phyloP scores from a whole-genome alignment of 2,113 vertebrate genomes.

The Onychostoma macrolepis region DNA sequence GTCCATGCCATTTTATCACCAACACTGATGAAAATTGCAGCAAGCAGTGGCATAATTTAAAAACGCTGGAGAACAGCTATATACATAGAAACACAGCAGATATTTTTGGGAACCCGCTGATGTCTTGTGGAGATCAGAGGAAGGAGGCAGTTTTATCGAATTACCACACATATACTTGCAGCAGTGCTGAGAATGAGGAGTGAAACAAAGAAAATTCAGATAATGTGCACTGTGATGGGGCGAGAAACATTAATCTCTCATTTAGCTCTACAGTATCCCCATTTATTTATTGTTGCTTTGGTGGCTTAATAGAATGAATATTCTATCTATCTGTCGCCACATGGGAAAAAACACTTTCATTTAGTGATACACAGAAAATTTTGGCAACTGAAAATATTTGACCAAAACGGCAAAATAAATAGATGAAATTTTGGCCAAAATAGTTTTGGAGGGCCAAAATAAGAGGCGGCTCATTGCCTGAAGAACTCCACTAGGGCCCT shows the following conservation, averaged over 20 bases:
- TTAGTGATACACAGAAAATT: background rate
- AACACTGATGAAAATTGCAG: constrained; percentile 5
- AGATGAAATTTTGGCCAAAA: background rate
- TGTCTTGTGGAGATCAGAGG: background rate
- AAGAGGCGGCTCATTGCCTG: background rate
- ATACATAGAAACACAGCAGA: background rate
- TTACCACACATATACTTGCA: background rate
- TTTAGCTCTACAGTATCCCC: background rate
- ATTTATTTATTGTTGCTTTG: background rate
- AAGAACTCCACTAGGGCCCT: background rate
- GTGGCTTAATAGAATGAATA: background rate
- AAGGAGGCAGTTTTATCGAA: constrained; percentile 25
- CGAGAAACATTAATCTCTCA: background rate
- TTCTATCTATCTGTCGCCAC: background rate
- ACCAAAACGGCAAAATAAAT: background rate
- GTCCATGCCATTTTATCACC: constrained; percentile 34
- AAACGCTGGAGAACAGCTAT: background rate
- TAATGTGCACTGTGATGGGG: background rate
- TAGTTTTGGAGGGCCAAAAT: background rate
- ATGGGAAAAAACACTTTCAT: background rate
- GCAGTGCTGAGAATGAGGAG: background rate
- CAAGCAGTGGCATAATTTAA: constrained; percentile 5
- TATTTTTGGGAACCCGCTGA: background rate
- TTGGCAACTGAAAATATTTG: background rate
- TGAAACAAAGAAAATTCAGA: background rate